A percentile compares a stretch with the other conserved stretches of the same genome.
These are phyloP conservation scores for Zalophus californianus DNA, from an alignment of 2,797 vertebrate species.

Conservation along the genomic window DNA sequence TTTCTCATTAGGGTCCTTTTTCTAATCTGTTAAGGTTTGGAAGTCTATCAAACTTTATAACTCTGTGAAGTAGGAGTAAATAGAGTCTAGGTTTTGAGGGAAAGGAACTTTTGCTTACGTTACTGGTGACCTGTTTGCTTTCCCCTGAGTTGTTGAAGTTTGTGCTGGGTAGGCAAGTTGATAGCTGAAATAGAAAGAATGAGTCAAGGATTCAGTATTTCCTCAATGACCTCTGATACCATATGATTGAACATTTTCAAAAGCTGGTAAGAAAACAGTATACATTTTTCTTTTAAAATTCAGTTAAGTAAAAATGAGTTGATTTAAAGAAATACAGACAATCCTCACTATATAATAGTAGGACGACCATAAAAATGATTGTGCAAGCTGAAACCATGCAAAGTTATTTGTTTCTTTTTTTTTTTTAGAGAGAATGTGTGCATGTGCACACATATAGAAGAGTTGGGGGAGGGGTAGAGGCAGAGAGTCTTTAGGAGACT, in stretches of 20 bases:
- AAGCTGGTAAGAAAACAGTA: neutral
- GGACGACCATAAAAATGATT: neutral
- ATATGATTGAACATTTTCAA: neutral
- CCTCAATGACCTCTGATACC: neutral
- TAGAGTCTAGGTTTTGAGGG: neutral
- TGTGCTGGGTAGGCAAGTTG: neutral
- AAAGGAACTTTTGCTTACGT: neutral
- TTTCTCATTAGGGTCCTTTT: neutral
- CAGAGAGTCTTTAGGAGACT: neutral
- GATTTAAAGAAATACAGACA: neutral
- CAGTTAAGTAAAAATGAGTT: neutral
- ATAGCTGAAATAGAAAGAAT: neutral
- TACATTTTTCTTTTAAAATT: neutral
- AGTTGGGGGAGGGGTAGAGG: neutral
- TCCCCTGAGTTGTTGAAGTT: neutral
- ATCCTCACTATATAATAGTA: neutral
- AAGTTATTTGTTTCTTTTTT: neutral
- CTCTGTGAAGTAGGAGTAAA: neutral
- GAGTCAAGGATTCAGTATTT: neutral
- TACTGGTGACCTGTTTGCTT: neutral
- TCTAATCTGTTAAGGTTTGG: neutral
- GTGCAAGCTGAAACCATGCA: neutral
- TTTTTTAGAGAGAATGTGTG: neutral
- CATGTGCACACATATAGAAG: too few relatives aligned
- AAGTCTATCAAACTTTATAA: constrained; percentile 3